A percentile compares a stretch with the other conserved stretches of the same genome.
Conservation (phyloP, 2,888 invertebrate genomes). For the Elegia similella region DNA sequence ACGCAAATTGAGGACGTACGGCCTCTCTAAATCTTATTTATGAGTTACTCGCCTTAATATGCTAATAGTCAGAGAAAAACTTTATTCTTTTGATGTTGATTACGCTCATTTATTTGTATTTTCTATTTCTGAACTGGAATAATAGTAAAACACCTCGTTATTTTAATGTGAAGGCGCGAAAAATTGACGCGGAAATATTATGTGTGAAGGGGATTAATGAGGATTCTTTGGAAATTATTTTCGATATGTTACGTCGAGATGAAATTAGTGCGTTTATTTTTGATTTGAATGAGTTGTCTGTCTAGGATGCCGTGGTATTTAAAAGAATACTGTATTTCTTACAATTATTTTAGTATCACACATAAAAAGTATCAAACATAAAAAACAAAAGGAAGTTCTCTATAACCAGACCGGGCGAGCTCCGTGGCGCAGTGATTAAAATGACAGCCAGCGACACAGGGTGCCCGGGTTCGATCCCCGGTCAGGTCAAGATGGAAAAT, state of each 20-base stretch:
- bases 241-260: slow-evolving; percentile 3
- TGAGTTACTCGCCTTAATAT: slow-evolving; percentile 66
- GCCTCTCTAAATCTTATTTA: slow-evolving; percentile 64
- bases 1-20: slow-evolving; percentile 70
- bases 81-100: slow-evolving; percentile 70
- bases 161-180: slow-evolving; percentile 50
- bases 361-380: no score
- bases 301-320: no score
- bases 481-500: no score
- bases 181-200: slow-evolving; percentile 44
- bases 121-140: slow-evolving; percentile 51
- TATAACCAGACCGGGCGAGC: no score
- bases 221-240: slow-evolving; percentile 6
- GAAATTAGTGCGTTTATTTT: slow-evolving; percentile 6
- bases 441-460: no score
- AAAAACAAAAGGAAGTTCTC: no score
- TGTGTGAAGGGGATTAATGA: slow-evolving; percentile 46
- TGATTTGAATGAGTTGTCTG: background rate
- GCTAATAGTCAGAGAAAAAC: slow-evolving; percentile 63
- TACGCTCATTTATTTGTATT: slow-evolving; percentile 60
- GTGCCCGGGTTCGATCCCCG: no score
- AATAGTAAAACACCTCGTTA: slow-evolving; percentile 50
- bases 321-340: no score
- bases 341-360: no score
- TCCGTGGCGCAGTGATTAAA: no score